Conservation (phyloP, 2,888 invertebrate species). For the Hemithea aestivaria region DNA sequence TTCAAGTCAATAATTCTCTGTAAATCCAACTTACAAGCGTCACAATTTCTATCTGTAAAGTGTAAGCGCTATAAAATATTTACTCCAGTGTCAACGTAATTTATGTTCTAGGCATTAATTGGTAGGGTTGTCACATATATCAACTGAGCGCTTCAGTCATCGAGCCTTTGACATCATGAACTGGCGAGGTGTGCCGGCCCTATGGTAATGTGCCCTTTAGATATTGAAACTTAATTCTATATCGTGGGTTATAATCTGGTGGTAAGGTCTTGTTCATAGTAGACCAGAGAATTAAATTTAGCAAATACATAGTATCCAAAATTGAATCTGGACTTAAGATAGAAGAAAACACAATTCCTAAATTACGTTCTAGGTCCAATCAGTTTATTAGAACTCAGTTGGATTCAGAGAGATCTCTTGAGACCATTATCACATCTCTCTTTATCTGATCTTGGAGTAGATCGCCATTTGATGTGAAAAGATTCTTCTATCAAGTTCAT, state of each 20-base stretch:
- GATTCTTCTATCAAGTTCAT: no score
- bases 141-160: conserved; percentile 37
- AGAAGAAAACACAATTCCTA: no score
- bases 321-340: no score
- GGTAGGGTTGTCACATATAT: conserved; percentile 43
- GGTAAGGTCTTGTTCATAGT: conserved; percentile 33
- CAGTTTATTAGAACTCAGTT: no score
- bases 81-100: conserved; percentile 39
- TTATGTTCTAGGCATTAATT: conserved; percentile 45
- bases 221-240: conserved; percentile 49
- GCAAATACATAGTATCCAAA: no score
- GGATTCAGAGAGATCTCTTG: no score
- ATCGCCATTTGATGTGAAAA: no score
- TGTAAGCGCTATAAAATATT: conserved; percentile 25
- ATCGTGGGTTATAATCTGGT: conserved; percentile 38
- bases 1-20: conserved; percentile 6
- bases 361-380: no score
- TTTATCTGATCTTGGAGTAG: no score
- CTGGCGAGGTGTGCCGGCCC: conserved; percentile 29
- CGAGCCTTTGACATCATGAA: conserved; percentile 40
- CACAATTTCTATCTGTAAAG: conserved; percentile 4
- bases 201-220: conserved; percentile 43
- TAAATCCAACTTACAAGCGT: conserved; percentile 8
- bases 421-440: no score
- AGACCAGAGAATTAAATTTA: neutral